A percentile compares a stretch with the other conserved stretches of the same genome.
phyloP scores from a whole-genome alignment of 2,797 vertebrate genomes.

The Hoplostethus mediterraneus region DNA sequence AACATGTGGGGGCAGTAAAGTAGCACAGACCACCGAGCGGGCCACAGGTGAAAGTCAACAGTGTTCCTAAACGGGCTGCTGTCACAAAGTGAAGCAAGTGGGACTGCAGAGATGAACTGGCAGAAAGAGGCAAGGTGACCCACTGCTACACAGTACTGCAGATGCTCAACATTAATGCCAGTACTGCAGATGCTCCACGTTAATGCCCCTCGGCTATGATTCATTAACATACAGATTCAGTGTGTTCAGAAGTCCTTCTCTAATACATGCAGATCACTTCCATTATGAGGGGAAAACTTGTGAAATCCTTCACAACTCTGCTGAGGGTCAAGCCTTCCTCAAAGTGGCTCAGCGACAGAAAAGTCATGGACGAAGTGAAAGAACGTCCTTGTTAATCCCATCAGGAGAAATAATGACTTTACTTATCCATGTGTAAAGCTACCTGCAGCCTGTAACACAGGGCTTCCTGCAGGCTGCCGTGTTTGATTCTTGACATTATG shows the following conservation, averaged over 20 bases:
- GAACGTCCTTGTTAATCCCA: neutral
- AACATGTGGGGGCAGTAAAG: slow-evolving; percentile 80
- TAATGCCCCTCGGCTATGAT: slow-evolving; percentile 1
- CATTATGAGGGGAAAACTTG: neutral
- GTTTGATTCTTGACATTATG: slow-evolving; percentile 17
- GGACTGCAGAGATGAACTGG: slow-evolving; percentile 22
- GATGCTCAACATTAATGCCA: neutral
- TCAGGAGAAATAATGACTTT: neutral
- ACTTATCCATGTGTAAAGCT: neutral
- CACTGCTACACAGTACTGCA: slow-evolving; percentile 10
- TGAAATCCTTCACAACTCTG: neutral
- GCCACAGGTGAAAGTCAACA: slow-evolving; percentile 30
- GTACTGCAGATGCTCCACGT: too few relatives aligned
- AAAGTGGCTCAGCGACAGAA: slow-evolving; percentile 7
- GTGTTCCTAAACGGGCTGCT: slow-evolving; percentile 5
- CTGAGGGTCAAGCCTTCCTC: neutral
- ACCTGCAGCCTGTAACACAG: neutral
- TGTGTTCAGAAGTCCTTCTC: neutral
- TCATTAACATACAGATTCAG: neutral
- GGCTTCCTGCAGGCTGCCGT: slow-evolving; percentile 26
- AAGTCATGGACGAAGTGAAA: neutral
- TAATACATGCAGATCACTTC: slow-evolving; percentile 18
- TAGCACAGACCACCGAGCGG: slow-evolving; percentile 33
- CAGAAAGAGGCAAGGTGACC: slow-evolving; percentile 55
- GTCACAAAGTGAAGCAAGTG: slow-evolving; percentile 42